Percentiles rank a stretch among this genome's conserved stretches.
These are phyloP conservation scores for Calypte anna DNA, from an alignment of 2,113 vertebrate species.

Conservation along the genomic window DNA sequence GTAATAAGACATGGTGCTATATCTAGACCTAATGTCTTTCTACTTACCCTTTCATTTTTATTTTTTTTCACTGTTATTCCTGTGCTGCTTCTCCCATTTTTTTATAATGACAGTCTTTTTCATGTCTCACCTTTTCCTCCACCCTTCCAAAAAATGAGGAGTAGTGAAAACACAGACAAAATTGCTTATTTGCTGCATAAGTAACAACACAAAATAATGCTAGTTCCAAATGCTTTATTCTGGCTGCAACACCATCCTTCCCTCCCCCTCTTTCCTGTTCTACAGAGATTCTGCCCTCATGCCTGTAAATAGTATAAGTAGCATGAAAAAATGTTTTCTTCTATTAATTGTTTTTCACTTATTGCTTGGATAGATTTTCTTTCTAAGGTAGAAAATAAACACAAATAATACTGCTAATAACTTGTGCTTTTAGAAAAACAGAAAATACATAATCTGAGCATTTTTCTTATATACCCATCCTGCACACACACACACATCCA, in stretches of 20 bases:
- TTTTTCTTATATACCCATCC: neutral
- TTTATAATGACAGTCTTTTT: neutral
- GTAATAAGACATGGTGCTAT: neutral
- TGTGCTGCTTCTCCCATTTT: neutral
- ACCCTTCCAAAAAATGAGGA: neutral
- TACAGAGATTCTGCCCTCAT: neutral
- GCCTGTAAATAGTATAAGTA: neutral
- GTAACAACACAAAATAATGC: neutral
- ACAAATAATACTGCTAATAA: neutral
- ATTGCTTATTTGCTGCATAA: neutral
- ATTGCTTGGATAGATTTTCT: neutral
- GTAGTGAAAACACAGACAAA: neutral
- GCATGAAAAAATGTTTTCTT: neutral
- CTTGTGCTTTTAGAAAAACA: neutral
- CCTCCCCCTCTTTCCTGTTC: neutral
- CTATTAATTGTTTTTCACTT: neutral
- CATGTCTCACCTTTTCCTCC: neutral
- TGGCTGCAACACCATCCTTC: neutral
- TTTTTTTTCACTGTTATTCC: neutral
- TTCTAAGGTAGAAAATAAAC: neutral
- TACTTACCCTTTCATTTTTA: neutral
- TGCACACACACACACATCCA: fast-evolving
- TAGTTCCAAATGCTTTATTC: neutral
- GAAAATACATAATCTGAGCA: neutral
- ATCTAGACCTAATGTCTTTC: neutral